Evolutionary conservation across 1,140 invertebrate species (phyloP), one percentile per base, ranked within the genome.

Genomic region (Hylaeus volcanicus): DNA sequence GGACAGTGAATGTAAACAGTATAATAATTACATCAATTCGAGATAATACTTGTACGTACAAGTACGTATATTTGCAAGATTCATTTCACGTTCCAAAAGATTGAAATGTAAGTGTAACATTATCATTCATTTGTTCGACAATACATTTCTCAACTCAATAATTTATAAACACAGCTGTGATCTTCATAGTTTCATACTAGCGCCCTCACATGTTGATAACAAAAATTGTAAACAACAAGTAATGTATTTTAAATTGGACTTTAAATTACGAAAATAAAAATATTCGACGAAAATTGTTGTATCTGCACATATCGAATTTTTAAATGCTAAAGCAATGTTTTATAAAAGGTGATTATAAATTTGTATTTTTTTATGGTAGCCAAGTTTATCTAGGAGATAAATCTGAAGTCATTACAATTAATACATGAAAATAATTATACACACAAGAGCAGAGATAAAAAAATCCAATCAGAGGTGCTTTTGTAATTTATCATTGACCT

Each of bases 401-500:
- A 86, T 84, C 66, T 63, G 43, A 81, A 81, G 45, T 9, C n/a
- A 79, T 86, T 82, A 74, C 55, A 85, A 73, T 71, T 81, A 73
- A 78, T 85, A 65, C 15, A 61, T 75, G 55, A 61, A 82, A 73
- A 61, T 82, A 45, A 70, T 81, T 87, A 79, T 83, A 66, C 9
- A 73, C 45, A 70, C 71, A 79, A 86, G 58, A 77, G 63, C 71
- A 3, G 66, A 82, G 81, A 81, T 73, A 86, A 74, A 73, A 26
- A 74, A 77, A 26, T 72, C 58, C 64, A 74, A 74, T 83, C 73
- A n/a, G 48, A 76, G 70, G 41, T 81, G 56, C 61, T 80, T 77
- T 72, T 79, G 58, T 15, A 58, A 6, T 37, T 87, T 88, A 88
- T 87, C 86, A 53, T 77, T 80, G 60, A 56, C 58, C 82, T 73